Evolutionary conservation across 2,888 invertebrate genomes (phyloP).

Genomic region (Tachina grossa): DNA sequence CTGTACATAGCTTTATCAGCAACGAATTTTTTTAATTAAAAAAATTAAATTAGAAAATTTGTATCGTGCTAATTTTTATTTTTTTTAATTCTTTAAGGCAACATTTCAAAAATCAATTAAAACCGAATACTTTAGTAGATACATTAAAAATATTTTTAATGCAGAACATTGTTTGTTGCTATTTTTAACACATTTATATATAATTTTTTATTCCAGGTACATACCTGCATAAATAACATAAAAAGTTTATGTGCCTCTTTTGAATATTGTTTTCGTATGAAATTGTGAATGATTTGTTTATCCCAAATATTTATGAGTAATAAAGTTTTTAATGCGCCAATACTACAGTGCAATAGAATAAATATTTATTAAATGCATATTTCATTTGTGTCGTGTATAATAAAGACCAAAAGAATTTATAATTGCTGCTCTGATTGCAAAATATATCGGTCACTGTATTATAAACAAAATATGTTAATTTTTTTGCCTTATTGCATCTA

Average conservation of each 20-base stretch:
- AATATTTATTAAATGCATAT: slow-evolving; percentile 35
- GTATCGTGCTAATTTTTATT: no score
- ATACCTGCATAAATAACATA: no score
- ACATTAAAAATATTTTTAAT: no score
- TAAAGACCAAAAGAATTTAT: slow-evolving; percentile 34
- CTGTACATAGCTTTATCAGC: no score
- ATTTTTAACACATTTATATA: no score
- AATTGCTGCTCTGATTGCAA: slow-evolving; percentile 29
- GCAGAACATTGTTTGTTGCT: no score
- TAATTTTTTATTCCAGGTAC: no score
- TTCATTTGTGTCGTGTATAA: slow-evolving; percentile 24
- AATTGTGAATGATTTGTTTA: slow-evolving; percentile 19
- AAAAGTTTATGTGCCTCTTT: neutral
- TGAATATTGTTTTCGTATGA: neutral
- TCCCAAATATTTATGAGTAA: slow-evolving; percentile 14
- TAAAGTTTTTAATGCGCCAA: slow-evolving; percentile 3
- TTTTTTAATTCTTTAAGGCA: no score
- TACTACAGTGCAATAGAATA: slow-evolving; percentile 30
- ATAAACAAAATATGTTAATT: slow-evolving; percentile 39
- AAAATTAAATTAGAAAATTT: no score
- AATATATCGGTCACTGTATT: slow-evolving; percentile 55
- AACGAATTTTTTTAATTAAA: no score
- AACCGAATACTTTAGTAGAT: no score
- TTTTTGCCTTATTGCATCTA: slow-evolving; percentile 10
- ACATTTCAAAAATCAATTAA: no score